Evolutionary conservation across 1,140 invertebrate species (phyloP), one percentile per base, ranked within the genome.

Genomic region (Lepidotrigona ventralis): DNA sequence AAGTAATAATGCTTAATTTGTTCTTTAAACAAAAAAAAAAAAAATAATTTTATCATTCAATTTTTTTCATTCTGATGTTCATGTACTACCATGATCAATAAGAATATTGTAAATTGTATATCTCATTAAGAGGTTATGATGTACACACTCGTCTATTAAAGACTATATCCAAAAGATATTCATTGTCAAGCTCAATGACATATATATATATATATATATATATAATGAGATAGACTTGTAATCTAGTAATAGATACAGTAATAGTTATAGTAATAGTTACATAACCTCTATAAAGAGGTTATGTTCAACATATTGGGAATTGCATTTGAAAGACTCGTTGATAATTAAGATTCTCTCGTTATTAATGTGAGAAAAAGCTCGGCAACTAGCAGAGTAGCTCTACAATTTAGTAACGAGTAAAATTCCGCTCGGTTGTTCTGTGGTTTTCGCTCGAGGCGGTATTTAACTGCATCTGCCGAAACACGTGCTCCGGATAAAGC

Each of bases 401-500:
- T 23, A 15, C 4, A n/a, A 63, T 68, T 46, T 26, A n/a, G 58
- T 63, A 54, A 54, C 63, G 72, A 78, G 71, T 29, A 63, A 87
- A 68, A 54, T 85, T 87, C 51, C 26, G 72, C 69, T 58, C 46
- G 39, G 39, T 26, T 19, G 39, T 64, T 63, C 82, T 68, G 58
- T 86, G 69, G 53, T 82, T 82, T 66, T 84, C 23, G 88, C 90
- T 83, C 46, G 72, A 76, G 90, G 88, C 84, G 64, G 81, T 86
- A 91, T 91, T 92, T 89, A 89, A 83, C 77, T 74, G 83, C 91
- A 91, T 91, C 90, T 92, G 91, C 85, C 75, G 81, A 86, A 91
- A 91, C 91, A 92, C 91, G 91, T 92, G 91, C 90, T 91, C 74
- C 51, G 89, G 84, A 92, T 90, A 90, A 91, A 87, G 81, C 85